These are phyloP conservation scores for Alfaro cultratus DNA, from an alignment of 2,797 vertebrate species.

Conservation along the genomic window DNA sequence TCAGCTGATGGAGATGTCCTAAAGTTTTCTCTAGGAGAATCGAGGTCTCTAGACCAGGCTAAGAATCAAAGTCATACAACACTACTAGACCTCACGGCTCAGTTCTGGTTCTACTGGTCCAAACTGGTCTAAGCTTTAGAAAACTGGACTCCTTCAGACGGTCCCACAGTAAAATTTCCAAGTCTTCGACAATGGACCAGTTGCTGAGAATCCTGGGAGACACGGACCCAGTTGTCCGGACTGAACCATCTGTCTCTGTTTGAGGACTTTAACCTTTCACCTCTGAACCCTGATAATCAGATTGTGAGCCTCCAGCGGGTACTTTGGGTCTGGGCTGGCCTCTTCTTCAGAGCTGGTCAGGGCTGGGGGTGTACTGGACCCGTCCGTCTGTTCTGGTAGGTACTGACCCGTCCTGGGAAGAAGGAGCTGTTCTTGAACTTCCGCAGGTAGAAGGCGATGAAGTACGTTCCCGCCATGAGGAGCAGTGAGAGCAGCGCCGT, in stretches of 20 bases:
- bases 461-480: slow-evolving; percentile 93
- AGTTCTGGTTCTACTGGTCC: neutral
- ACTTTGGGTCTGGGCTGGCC: neutral
- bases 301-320: neutral
- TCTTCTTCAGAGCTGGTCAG: neutral
- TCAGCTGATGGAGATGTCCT: neutral
- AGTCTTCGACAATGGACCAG: neutral
- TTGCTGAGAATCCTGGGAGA: neutral
- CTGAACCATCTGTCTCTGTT: neutral
- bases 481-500: slow-evolving; percentile 90
- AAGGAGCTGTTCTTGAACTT: slow-evolving; percentile 97
- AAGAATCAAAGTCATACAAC: neutral
- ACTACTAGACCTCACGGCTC: neutral
- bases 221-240: neutral
- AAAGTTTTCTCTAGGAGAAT: neutral
- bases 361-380: neutral
- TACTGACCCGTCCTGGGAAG: slow-evolving; percentile 89
- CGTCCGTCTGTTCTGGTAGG: neutral
- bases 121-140: neutral
- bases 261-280: neutral
- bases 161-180: neutral
- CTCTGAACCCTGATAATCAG: neutral
- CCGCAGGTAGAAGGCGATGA: slow-evolving; percentile 93
- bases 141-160: neutral
- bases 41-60: neutral